A percentile compares a stretch with the other conserved stretches of the same genome.
phyloP scores from a whole-genome alignment of 2,113 vertebrate genomes.

The Piaya cayana region DNA sequence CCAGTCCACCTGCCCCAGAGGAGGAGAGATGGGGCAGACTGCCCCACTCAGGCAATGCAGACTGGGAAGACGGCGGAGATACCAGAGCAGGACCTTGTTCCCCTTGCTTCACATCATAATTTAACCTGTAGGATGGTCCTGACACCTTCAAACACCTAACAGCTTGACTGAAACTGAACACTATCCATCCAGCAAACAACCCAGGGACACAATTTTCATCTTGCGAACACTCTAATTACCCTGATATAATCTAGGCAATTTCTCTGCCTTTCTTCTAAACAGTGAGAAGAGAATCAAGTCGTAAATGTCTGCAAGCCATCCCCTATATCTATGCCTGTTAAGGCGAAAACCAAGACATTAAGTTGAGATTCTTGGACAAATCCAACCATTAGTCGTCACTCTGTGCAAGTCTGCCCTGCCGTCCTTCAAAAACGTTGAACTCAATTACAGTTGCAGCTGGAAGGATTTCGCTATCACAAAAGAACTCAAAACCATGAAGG shows the following conservation, averaged over 20 bases:
- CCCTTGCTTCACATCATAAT: rapidly evolving
- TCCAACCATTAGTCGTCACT: background rate
- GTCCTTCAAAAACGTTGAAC: background rate
- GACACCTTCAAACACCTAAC: background rate
- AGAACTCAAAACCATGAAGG: background rate
- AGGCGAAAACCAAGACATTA: background rate
- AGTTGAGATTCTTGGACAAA: background rate
- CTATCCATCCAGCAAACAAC: background rate
- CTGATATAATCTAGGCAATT: background rate
- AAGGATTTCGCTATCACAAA: background rate
- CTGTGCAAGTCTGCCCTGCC: background rate
- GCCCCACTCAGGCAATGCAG: rapidly evolving
- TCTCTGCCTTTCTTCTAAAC: background rate
- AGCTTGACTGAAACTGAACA: background rate
- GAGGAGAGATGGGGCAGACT: background rate
- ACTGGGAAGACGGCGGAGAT: rapidly evolving
- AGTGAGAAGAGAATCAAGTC: background rate
- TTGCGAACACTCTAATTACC: rapidly evolving
- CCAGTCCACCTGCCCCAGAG: constrained; percentile 12
- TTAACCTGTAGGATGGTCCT: background rate
- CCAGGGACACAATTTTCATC: background rate
- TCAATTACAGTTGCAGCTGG: background rate
- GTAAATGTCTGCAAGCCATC: background rate
- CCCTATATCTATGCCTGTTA: background rate
- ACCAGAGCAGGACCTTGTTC: background rate